These are phyloP conservation scores for Calameuta idolon DNA, from an alignment of 2,888 invertebrate species.

Conservation along the genomic window DNA sequence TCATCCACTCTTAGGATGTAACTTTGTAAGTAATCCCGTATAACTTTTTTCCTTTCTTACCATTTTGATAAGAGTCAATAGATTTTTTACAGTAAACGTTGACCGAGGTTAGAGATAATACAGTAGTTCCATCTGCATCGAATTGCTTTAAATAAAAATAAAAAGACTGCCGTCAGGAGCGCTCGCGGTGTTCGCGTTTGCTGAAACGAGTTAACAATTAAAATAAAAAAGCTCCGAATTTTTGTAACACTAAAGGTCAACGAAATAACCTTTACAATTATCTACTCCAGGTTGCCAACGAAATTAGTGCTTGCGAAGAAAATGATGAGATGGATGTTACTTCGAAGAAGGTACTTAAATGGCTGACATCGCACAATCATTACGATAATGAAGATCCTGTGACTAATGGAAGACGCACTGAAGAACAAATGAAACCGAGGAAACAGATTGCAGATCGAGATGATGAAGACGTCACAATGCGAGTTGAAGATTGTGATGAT, in stretches of 20 bases:
- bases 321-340: neutral
- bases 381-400: neutral
- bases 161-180: neutral
- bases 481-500: neutral
- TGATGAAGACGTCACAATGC: neutral
- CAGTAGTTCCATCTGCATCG: neutral
- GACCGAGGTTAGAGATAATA: neutral
- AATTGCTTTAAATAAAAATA: neutral
- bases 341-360: neutral
- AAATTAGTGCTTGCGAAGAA: neutral
- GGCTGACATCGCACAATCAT: neutral
- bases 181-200: neutral
- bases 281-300: neutral
- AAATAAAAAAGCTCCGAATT: neutral
- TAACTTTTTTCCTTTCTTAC: neutral
- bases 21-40: neutral
- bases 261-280: neutral
- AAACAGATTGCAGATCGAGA: neutral
- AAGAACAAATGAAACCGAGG: neutral
- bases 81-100: neutral
- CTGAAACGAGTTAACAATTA: neutral
- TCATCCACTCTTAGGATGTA: constrained; percentile 21
- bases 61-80: neutral
- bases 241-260: neutral
- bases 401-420: neutral